Percentiles rank a stretch among this genome's conserved stretches.
phyloP scores from a whole-genome alignment of 2,113 vertebrate genomes.

The Rissa tridactyla region DNA sequence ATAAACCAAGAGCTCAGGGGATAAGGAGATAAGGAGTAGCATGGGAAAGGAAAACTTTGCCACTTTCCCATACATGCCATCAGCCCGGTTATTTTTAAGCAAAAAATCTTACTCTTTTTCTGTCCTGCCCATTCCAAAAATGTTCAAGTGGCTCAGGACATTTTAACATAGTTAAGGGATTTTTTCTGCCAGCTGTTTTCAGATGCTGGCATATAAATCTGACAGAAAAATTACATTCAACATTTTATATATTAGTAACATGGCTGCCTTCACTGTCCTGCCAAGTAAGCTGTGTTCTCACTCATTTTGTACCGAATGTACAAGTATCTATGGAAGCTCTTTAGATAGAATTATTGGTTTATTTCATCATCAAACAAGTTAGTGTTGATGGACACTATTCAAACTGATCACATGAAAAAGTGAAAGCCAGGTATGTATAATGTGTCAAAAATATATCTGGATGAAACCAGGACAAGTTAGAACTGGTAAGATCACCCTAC shows the following conservation, averaged over 20 bases:
- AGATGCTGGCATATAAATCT: neutral
- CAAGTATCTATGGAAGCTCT: neutral
- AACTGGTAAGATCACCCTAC: neutral
- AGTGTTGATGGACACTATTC: neutral
- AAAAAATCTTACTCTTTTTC: conserved; percentile 8
- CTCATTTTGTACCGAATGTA: neutral
- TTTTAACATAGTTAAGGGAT: neutral
- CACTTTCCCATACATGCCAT: conserved; percentile 48
- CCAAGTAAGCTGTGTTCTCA: neutral
- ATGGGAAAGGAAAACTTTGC: conserved; percentile 33
- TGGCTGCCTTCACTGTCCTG: neutral
- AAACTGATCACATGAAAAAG: neutral
- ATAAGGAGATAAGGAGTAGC: neutral
- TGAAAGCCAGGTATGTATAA: neutral
- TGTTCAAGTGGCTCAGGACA: neutral
- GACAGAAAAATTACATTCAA: neutral
- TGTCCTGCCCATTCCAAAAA: neutral
- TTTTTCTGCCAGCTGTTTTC: conserved; percentile 10
- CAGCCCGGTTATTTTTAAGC: conserved; percentile 35
- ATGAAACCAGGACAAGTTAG: neutral
- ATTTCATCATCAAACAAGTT: neutral
- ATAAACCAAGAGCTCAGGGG: conserved; percentile 13
- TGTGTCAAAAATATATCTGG: neutral
- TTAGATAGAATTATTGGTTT: neutral
- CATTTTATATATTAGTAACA: neutral